These are phyloP conservation scores for Heterodera schachtii DNA, from an alignment of 1,140 invertebrate genomes.

Conservation along the genomic window DNA sequence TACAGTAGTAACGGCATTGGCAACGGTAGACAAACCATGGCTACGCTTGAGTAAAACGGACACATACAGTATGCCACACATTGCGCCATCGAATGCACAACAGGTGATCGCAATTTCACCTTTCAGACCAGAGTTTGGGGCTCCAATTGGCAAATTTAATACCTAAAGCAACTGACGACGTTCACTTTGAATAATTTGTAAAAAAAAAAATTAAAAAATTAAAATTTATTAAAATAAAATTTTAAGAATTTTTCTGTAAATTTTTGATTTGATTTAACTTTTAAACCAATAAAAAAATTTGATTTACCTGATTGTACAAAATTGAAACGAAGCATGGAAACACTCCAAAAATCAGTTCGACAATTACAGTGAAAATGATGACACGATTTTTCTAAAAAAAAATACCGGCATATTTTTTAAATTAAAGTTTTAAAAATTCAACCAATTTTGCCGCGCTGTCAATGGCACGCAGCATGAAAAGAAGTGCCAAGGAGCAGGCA, in stretches of 20 bases:
- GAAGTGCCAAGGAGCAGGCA: conserved; percentile 9
- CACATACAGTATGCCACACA: conserved; percentile 17
- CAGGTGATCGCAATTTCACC: conserved; percentile 11
- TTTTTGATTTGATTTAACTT: background rate
- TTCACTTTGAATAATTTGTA: too few relatives aligned
- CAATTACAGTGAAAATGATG: conserved; percentile 18
- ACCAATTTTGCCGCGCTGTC: conserved; percentile 15
- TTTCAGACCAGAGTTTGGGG: conserved; percentile 13
- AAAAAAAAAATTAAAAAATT: background rate
- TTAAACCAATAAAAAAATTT: background rate
- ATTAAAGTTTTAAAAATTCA: too few relatives aligned
- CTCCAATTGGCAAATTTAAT: conserved; percentile 4
- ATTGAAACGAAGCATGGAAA: conserved; percentile 18
- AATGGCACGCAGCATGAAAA: conserved; percentile 4
- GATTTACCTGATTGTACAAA: conserved; percentile 15
- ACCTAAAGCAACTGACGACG: background rate
- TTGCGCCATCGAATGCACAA: conserved; percentile 7
- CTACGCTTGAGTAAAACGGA: conserved; percentile 7
- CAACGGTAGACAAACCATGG: too few relatives aligned
- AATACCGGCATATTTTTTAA: too few relatives aligned
- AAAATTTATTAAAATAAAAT: conserved; percentile 6
- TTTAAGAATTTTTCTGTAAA: background rate
- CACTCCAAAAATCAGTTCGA: conserved; percentile 23
- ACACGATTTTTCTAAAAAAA: conserved; percentile 23
- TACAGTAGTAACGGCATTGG: too few relatives aligned